phyloP scores from a whole-genome alignment of 1,140 invertebrate genomes.

The Myzus persicae region DNA sequence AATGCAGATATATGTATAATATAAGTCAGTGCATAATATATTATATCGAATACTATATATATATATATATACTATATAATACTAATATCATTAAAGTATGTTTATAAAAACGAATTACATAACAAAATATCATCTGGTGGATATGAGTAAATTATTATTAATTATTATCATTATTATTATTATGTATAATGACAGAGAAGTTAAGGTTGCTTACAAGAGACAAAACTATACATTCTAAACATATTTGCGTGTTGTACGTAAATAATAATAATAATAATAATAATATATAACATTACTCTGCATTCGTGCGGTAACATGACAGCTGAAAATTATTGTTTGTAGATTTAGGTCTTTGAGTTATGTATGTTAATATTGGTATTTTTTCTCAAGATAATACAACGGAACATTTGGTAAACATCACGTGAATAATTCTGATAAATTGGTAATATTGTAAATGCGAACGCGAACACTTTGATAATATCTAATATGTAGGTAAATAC shows the following conservation, averaged over 20 bases:
- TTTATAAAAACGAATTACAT: neutral
- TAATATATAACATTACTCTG: neutral
- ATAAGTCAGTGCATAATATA: too few species aligned
- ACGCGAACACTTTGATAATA: neutral
- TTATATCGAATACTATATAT: too few species aligned
- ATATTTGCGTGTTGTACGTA: conserved; percentile 4
- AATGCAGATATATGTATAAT: too few species aligned
- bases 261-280: conserved; percentile 12
- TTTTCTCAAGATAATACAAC: neutral
- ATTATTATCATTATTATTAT: too few species aligned
- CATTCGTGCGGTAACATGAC: neutral
- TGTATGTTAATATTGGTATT: neutral
- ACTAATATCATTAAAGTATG: neutral
- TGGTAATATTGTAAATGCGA: too few species aligned
- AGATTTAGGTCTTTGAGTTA: neutral
- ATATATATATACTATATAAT: too few species aligned
- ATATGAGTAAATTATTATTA: conserved; percentile 1
- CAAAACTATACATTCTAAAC: neutral
- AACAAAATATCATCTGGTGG: neutral
- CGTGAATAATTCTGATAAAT: neutral
- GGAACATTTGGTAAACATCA: neutral
- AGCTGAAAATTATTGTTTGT: neutral
- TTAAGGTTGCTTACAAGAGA: neutral
- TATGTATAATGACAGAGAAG: neutral
- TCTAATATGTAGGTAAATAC: neutral